phyloP scores from a whole-genome alignment of 2,888 invertebrate genomes.

The Metacarcinus magister region DNA sequence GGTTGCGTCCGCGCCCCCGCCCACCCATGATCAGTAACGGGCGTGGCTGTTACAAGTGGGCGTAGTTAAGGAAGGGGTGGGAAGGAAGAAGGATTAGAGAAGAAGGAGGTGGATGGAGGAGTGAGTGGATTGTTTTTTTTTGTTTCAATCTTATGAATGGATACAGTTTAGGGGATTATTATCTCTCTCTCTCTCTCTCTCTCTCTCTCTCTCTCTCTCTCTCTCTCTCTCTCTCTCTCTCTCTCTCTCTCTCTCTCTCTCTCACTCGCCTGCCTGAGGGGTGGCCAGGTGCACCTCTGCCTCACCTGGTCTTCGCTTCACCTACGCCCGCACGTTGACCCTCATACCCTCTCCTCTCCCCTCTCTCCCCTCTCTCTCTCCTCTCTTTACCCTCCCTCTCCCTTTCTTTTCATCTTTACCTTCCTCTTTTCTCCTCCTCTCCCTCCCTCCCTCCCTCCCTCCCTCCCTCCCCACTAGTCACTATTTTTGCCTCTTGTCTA shows the following conservation, averaged over 20 bases:
- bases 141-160: neutral
- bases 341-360: neutral
- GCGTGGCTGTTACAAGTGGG: neutral
- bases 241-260: slow-evolving; percentile 26
- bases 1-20: neutral
- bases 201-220: neutral
- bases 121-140: neutral
- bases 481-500: neutral
- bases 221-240: neutral
- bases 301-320: neutral
- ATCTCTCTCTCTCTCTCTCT: slow-evolving; percentile 26
- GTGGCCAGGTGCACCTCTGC: neutral
- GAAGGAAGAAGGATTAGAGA: too few species aligned
- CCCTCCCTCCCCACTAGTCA: neutral
- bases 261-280: neutral
- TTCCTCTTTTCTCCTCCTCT: neutral
- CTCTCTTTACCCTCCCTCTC: too few species aligned
- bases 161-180: neutral
- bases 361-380: neutral
- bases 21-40: slow-evolving; percentile 14
- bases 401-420: too few species aligned
- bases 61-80: neutral
- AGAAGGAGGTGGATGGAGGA: neutral
- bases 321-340: neutral
- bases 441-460: neutral